Conservation (phyloP, 2,797 vertebrate genomes). For the Oceanodroma leucorhoa region DNA sequence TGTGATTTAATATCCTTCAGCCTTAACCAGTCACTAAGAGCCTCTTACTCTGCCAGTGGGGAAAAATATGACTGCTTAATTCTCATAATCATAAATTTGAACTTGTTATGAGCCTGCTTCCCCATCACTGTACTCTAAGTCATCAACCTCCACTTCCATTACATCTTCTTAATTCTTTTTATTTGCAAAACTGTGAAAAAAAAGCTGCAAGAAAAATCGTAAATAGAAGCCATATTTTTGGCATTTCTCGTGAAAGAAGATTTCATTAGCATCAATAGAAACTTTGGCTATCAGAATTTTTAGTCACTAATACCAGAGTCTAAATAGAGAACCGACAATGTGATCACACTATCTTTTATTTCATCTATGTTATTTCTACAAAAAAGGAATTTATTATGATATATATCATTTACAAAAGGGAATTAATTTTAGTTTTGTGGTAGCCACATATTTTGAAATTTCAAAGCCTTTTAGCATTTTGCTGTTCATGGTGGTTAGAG, state of each 20-base stretch:
- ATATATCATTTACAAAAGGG: neutral
- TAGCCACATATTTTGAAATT: neutral
- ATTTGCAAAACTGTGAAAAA: neutral
- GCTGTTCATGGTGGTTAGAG: neutral
- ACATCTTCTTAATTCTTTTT: neutral
- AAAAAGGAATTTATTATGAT: neutral
- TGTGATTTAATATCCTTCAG: conserved; percentile 66
- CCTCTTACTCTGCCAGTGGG: conserved; percentile 54
- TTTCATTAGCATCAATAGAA: neutral
- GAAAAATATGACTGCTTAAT: conserved; percentile 66
- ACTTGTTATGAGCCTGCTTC: conserved; percentile 18
- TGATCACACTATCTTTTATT: neutral
- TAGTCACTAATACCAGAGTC: neutral
- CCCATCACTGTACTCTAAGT: neutral
- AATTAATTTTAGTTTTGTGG: neutral
- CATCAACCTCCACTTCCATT: neutral
- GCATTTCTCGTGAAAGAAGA: neutral
- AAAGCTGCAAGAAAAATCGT: neutral
- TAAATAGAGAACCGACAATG: neutral
- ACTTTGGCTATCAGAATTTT: neutral
- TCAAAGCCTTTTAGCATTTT: neutral
- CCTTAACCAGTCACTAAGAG: conserved; percentile 64
- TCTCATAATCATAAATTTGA: conserved; percentile 68
- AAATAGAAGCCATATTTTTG: neutral
- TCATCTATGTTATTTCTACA: neutral